Evolutionary conservation across 2,797 vertebrate genomes (phyloP), one percentile per base, ranked within the genome.

Genomic region (Petrocephalus sullivani): DNA sequence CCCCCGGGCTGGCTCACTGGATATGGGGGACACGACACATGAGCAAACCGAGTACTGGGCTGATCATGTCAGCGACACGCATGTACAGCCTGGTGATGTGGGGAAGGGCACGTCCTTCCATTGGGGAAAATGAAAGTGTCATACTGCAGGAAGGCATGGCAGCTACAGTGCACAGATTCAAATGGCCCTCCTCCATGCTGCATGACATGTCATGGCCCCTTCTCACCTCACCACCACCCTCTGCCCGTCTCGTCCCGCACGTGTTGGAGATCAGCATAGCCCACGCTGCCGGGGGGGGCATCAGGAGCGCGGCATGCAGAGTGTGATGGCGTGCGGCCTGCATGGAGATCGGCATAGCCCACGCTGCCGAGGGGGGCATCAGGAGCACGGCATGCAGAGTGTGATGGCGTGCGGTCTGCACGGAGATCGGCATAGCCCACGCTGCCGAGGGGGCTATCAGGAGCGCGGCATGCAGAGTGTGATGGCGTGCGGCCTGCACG

Each of bases 351-450:
- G 28, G 28, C 28, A 1, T 57, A 4, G 82, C 23, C n/a, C 28
- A 9, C 23, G 23, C 51, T 56, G 83, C 9, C 8, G 82, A 1
- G 28, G 28, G 28, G 28, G 28, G 28, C 28, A 28, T 28, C 28
- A 28, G 91, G 90, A 91, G 90, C 87, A 33, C 90, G 91, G 56
- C 90, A 67, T 86, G 19, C 23, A 0, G 89, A 86, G 90, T 90
- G 92, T 94, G 94, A 94, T 93, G 91, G 91, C 94, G 92, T 91
- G 87, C 86, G 19, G 91, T 92, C 95, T 93, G 93, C 89, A 81
- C 16, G 91, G 92, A 94, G 92, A n/a, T n/a, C n/a, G n/a, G n/a
- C n/a, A n/a, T n/a, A n/a, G n/a, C n/a, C n/a, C n/a, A n/a, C n/a
- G n/a, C n/a, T n/a, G n/a, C n/a, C n/a, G n/a, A n/a, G n/a, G n/a